Evolutionary conservation across 2,113 vertebrate species (phyloP).

Genomic region (Gila orcuttii): DNA sequence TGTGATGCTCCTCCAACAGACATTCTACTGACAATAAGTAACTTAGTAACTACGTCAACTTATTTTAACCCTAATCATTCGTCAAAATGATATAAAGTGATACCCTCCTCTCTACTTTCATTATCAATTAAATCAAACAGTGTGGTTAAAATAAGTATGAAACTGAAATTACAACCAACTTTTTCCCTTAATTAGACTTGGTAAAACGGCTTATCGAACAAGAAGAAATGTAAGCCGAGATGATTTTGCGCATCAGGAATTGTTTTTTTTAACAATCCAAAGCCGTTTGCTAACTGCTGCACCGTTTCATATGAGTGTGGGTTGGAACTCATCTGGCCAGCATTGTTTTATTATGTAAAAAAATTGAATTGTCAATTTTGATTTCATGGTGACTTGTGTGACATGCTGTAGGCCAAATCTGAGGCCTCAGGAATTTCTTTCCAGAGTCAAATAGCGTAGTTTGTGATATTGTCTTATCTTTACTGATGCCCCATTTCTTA

Average conservation of each 20-base stretch:
- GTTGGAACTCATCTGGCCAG: not conserved
- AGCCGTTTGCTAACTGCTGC: not conserved
- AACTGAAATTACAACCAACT: too few species aligned
- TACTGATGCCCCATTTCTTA: slow-evolving; percentile 18
- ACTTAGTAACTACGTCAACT: too few species aligned
- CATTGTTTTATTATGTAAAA: not conserved
- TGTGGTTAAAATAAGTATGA: too few species aligned
- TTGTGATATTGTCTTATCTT: slow-evolving; percentile 31
- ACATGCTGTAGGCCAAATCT: not conserved
- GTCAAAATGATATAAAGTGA: too few species aligned
- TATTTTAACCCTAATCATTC: too few species aligned
- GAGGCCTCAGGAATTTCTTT: not conserved
- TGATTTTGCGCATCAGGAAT: not conserved
- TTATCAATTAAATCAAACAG: too few species aligned
- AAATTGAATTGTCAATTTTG: not conserved
- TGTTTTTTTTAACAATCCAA: too few species aligned
- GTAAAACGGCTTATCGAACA: not conserved
- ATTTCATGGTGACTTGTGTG: not conserved
- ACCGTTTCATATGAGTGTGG: not conserved
- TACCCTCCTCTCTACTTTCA: too few species aligned
- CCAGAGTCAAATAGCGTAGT: slow-evolving; percentile 12
- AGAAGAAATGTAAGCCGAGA: not conserved
- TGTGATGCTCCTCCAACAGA: too few species aligned
- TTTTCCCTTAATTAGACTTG: too few species aligned
- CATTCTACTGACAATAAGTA: too few species aligned